These are phyloP conservation scores for Castor canadensis DNA, from an alignment of 2,113 vertebrate species.

Conservation along the genomic window DNA sequence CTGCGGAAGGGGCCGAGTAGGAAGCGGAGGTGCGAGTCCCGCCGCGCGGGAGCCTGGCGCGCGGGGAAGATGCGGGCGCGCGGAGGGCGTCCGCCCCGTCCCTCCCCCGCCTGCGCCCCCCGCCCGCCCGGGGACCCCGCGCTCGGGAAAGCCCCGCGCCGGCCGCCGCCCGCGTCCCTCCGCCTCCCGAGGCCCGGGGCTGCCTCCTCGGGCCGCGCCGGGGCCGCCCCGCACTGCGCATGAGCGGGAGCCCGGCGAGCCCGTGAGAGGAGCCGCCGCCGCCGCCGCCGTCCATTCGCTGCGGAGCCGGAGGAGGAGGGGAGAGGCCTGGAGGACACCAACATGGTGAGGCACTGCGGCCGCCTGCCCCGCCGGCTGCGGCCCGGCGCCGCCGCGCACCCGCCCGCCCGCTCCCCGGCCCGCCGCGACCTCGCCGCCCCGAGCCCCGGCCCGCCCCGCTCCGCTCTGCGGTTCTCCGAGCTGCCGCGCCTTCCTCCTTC, in stretches of 20 bases:
- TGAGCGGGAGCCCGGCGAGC: slow-evolving; percentile 86
- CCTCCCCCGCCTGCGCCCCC: background rate
- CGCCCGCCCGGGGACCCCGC: background rate
- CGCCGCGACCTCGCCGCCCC: background rate
- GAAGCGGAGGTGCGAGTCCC: slow-evolving; percentile 15
- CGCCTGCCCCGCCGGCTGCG: slow-evolving; percentile 25
- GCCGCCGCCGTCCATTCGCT: slow-evolving; percentile 80
- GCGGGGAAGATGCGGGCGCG: slow-evolving; percentile 19
- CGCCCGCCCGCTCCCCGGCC: background rate
- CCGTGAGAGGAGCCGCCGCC: slow-evolving; percentile 77
- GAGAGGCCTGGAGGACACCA: slow-evolving; percentile 83
- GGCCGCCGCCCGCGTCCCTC: slow-evolving; percentile 2
- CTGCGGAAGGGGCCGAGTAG: slow-evolving; percentile 12
- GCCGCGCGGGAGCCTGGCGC: background rate
- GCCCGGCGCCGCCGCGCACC: slow-evolving; percentile 53
- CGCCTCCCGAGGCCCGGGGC: background rate
- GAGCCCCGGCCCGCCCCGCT: slow-evolving; percentile 8
- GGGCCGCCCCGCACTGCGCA: slow-evolving; percentile 87
- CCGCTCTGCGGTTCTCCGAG: background rate
- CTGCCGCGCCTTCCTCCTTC: slow-evolving; percentile 39
- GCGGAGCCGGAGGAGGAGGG: slow-evolving; percentile 80
- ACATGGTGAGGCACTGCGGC: slow-evolving; percentile 81
- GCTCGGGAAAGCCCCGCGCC: slow-evolving; percentile 57
- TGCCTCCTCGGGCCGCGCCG: slow-evolving; percentile 70
- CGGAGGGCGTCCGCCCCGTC: background rate